Evolutionary conservation across 1,140 invertebrate genomes (phyloP).

Genomic region (Aphaenogaster floridana): DNA sequence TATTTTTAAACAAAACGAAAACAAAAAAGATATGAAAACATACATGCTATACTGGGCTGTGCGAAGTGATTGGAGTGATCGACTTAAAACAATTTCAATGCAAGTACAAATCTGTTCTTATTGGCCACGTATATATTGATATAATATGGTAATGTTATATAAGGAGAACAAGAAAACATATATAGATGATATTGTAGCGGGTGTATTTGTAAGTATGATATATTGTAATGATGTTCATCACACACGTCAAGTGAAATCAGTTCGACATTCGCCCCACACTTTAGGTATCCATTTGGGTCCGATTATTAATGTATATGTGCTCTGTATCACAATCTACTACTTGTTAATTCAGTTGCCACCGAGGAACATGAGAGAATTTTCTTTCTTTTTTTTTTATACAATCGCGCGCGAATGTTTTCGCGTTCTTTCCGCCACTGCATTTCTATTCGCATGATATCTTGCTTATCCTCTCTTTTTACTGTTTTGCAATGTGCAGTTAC

Average conservation of each 20-base stretch:
- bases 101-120: constrained; percentile 88
- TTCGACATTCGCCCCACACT: constrained; percentile 71
- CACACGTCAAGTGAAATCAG: constrained; percentile 65
- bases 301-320: constrained; percentile 69
- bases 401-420: neutral
- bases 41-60: constrained; percentile 87
- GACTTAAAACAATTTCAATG: constrained; percentile 87
- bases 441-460: constrained; percentile 27
- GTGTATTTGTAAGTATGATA: constrained; percentile 84
- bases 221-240: constrained; percentile 80
- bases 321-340: constrained; percentile 69
- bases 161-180: constrained; percentile 76
- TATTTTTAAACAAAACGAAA: constrained; percentile 86
- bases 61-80: constrained; percentile 86
- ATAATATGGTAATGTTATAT: constrained; percentile 85
- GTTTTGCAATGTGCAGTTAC: constrained; percentile 5
- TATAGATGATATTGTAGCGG: constrained; percentile 85
- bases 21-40: constrained; percentile 84
- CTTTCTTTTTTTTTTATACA: constrained; percentile 1
- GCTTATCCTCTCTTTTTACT: neutral
- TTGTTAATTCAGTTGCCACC: constrained; percentile 78
- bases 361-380: neutral
- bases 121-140: constrained; percentile 87
- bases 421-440: constrained; percentile 14
- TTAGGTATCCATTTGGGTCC: constrained; percentile 66